Evolutionary conservation across 2,888 invertebrate species (phyloP), one percentile per base, ranked within the genome.

Genomic region (Gasteruption jaculator): DNA sequence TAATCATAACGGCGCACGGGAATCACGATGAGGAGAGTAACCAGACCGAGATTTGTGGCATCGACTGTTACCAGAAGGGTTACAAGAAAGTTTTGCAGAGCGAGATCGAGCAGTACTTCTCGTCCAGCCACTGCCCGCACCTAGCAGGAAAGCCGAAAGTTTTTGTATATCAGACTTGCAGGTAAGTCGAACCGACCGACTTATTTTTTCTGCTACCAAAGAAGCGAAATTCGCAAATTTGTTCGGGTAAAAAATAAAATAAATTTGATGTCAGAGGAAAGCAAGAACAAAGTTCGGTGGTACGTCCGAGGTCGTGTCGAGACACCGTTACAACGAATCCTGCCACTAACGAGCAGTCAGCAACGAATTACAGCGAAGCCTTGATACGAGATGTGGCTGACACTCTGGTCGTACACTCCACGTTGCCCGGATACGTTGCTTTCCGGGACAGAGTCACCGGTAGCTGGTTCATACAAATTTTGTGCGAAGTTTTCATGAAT

Each of bases 391-490:
- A 63, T 47, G 75, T 76, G 53, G 73, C 76, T 4, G 78, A 80
- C 59, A 76, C 75, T 54, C 58, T 79, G 3, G 68, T 78, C 15
- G 74, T 73, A 4, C 74, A 75, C 53, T 74, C 79, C 11, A 78
- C 77, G 5, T 43, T 67, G 21, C 58, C 64, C 65, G 76, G 76
- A 37, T 71, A 73, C 46, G 76, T 71, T 46, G 74, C 78, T 2
- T 78, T 75, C 70, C 61, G 78, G n/a, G 77, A 78, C 54, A 71
- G 62, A 19, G 56, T 61, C 38, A 73, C 72, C 36, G 79, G 79
- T 1, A 77, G 78, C 5, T 80, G 80, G 80, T 79, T 77, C 48
- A 73, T 80, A 33, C 78, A 79, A 57, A 73, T 76, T 10, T 58
- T 80, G 29, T 76, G 75, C 49, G 69, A 72, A 38, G 73, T 76